phyloP scores from a whole-genome alignment of 1,140 invertebrate genomes.

The Drosophila truncata region DNA sequence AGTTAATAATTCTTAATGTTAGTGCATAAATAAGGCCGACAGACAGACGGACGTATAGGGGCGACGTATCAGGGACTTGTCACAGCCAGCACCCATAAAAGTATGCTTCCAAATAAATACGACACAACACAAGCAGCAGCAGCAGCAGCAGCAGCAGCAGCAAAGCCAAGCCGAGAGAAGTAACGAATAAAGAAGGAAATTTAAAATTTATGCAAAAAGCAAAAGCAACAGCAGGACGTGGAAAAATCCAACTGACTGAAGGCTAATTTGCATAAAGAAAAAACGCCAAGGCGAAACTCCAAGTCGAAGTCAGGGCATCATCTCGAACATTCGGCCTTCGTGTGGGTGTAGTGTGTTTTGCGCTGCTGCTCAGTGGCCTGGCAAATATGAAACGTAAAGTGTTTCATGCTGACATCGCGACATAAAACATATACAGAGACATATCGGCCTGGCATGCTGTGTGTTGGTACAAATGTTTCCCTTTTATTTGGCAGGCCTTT shows the following conservation, averaged over 20 bases:
- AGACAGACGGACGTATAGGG: slow-evolving; percentile 9
- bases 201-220: slow-evolving; percentile 80
- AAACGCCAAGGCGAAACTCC: slow-evolving; percentile 62
- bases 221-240: slow-evolving; percentile 38
- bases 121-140: too few species aligned
- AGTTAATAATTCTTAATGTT: slow-evolving; percentile 84
- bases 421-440: slow-evolving; percentile 54
- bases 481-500: slow-evolving; percentile 75
- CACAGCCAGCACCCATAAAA: slow-evolving; percentile 66
- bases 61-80: slow-evolving; percentile 54
- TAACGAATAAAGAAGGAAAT: slow-evolving; percentile 70
- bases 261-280: slow-evolving; percentile 82
- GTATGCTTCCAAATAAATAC: slow-evolving; percentile 59
- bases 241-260: slow-evolving; percentile 45
- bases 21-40: slow-evolving; percentile 77
- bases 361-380: slow-evolving; percentile 58
- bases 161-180: slow-evolving; percentile 38
- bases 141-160: neutral
- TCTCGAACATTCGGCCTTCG: neutral
- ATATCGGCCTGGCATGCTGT: slow-evolving; percentile 12
- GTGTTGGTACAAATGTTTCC: slow-evolving; percentile 64
- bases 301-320: slow-evolving; percentile 23
- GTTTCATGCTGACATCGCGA: slow-evolving; percentile 77
- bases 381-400: slow-evolving; percentile 79
- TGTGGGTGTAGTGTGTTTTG: slow-evolving; percentile 5